Evolutionary conservation across 1,140 invertebrate species (phyloP).

Genomic region (Lordiphosa collinella): DNA sequence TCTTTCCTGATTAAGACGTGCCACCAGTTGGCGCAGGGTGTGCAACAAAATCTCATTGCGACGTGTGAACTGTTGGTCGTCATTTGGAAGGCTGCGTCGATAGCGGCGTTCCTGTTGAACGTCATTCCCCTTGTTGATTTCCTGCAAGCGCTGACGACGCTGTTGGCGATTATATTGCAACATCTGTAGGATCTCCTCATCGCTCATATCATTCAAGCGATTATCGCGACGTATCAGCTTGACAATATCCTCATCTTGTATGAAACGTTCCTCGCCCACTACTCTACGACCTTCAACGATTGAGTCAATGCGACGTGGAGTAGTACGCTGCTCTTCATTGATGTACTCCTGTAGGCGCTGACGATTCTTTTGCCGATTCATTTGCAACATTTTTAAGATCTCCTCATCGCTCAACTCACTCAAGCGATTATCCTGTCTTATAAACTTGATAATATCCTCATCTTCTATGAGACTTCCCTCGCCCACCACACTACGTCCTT

Average conservation of each 20-base stretch:
- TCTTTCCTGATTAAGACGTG: constrained; percentile 59
- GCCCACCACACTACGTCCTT: constrained; percentile 39
- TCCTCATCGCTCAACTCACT: constrained; percentile 35
- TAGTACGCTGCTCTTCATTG: constrained; percentile 5
- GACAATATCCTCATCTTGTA: constrained; percentile 44
- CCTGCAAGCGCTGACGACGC: constrained; percentile 1
- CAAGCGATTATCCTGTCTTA: constrained; percentile 38
- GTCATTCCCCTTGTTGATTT: constrained; percentile 11
- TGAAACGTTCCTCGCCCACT: background rate
- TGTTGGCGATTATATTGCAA: constrained; percentile 33
- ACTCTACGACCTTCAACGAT: constrained; percentile 9
- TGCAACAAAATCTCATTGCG: constrained; percentile 50
- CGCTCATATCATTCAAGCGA: constrained; percentile 28
- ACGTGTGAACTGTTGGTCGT: constrained; percentile 10
- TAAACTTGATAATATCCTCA: constrained; percentile 39
- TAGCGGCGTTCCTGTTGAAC: constrained; percentile 10
- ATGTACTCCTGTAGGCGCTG: background rate
- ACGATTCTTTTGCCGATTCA: constrained; percentile 24
- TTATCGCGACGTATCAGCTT: constrained; percentile 41
- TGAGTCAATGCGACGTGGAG: background rate
- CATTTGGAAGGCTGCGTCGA: constrained; percentile 39
- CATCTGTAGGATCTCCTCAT: constrained; percentile 50
- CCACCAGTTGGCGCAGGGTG: constrained; percentile 52
- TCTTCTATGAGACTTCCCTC: constrained; percentile 18
- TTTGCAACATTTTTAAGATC: constrained; percentile 35